Evolutionary conservation across 37 sponge, comb jelly and placozoan species (phyloP).

Genomic region (Mnemiopsis leidyi): DNA sequence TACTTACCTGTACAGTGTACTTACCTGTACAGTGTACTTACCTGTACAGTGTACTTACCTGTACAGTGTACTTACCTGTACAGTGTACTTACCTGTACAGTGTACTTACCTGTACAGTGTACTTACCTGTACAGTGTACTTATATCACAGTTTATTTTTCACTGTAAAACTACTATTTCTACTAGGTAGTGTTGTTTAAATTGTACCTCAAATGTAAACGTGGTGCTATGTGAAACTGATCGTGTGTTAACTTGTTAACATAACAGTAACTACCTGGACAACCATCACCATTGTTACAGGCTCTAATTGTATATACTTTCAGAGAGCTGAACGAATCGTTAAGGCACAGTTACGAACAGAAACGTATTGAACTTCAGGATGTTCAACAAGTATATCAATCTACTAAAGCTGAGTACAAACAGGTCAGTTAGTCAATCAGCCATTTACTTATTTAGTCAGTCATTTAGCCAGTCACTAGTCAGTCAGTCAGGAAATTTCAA

Average conservation of each 20-base stretch:
- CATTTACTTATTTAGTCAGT: background rate
- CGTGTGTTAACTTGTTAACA: no score
- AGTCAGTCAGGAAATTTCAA: no score
- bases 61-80: no score
- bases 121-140: no score
- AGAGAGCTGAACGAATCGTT: slow-evolving; percentile 61
- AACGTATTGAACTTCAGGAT: slow-evolving; percentile 11
- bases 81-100: no score
- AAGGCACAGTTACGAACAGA: slow-evolving; percentile 33
- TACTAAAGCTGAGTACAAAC: slow-evolving; percentile 15
- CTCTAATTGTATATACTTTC: background rate
- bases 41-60: no score
- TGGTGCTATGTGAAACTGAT: background rate
- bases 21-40: no score
- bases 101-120: no score
- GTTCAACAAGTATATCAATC: slow-evolving; percentile 22
- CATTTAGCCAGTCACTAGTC: no score
- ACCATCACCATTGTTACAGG: background rate
- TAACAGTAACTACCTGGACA: no score
- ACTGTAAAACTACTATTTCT: background rate
- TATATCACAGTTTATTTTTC: no score
- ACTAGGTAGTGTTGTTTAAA: background rate
- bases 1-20: no score
- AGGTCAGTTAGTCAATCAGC: slow-evolving; percentile 6
- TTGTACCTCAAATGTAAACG: background rate